phyloP scores from a whole-genome alignment of 2,797 vertebrate genomes.

The Hypotaenidia philippensis region DNA sequence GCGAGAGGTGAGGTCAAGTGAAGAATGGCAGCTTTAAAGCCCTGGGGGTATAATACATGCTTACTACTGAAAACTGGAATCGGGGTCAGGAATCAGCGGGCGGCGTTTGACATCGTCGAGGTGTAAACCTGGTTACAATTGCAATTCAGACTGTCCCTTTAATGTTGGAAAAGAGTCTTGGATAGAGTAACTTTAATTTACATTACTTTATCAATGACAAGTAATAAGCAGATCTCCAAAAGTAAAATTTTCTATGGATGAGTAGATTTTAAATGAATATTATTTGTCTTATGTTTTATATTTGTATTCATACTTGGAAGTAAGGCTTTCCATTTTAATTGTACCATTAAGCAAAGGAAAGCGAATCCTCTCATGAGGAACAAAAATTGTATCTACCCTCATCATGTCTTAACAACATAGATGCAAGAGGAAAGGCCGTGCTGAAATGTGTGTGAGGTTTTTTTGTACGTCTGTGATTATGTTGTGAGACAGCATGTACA shows the following conservation, averaged over 20 bases:
- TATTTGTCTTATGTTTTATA: neutral
- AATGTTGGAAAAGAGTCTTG: neutral
- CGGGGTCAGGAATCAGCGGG: neutral
- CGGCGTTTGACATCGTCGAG: neutral
- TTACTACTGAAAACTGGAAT: slow-evolving; percentile 25
- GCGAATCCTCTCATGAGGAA: neutral
- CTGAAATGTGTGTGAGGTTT: neutral
- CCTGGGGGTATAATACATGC: neutral
- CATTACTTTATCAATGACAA: neutral
- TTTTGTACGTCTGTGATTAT: neutral
- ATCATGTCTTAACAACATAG: neutral
- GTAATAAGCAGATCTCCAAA: neutral
- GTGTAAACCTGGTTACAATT: neutral
- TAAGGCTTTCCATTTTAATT: neutral
- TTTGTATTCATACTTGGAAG: neutral
- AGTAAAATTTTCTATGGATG: neutral
- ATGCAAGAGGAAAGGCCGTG: neutral
- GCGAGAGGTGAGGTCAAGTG: neutral
- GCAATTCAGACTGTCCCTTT: neutral
- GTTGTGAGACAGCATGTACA: neutral
- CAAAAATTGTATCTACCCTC: neutral
- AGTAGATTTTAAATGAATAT: neutral
- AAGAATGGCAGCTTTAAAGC: slow-evolving; percentile 2
- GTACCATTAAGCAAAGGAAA: neutral
- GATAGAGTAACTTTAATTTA: neutral